These are phyloP conservation scores for Macaria notata DNA, from an alignment of 2,888 invertebrate species.

Conservation along the genomic window DNA sequence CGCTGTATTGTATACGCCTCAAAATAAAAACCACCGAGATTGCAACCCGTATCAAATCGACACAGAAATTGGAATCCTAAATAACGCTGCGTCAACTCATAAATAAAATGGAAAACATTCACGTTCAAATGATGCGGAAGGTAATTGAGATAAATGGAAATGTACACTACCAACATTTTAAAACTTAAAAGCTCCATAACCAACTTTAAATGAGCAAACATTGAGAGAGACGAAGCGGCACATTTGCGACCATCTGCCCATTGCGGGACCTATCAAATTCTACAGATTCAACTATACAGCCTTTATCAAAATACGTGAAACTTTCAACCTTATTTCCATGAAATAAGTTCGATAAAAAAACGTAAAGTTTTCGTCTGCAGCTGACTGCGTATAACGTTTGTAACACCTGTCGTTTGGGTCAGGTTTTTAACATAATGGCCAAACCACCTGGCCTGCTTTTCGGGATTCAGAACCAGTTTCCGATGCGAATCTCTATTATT, in stretches of 20 bases:
- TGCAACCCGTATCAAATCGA: slow-evolving; percentile 20
- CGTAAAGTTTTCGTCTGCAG: slow-evolving; percentile 15
- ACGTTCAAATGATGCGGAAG: slow-evolving; percentile 1
- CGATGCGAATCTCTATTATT: slow-evolving; percentile 7
- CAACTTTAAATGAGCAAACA: slow-evolving; percentile 22
- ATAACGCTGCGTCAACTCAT: slow-evolving; percentile 3
- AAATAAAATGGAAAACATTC: background rate
- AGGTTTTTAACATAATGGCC: slow-evolving; percentile 53
- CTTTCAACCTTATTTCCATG: slow-evolving; percentile 22
- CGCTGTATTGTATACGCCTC: slow-evolving; percentile 12
- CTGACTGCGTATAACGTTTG: slow-evolving; percentile 35
- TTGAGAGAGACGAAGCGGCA: slow-evolving; percentile 22
- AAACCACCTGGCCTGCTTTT: slow-evolving; percentile 45
- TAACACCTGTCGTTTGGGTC: slow-evolving; percentile 65
- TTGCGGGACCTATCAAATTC: slow-evolving; percentile 36
- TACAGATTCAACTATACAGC: slow-evolving; percentile 24
- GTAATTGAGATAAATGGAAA: background rate
- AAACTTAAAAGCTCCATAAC: slow-evolving; percentile 16
- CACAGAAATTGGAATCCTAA: slow-evolving; percentile 8
- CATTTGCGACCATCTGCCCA: slow-evolving; percentile 38
- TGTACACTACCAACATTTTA: slow-evolving; percentile 7
- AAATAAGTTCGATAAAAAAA: slow-evolving; percentile 10
- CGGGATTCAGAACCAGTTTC: slow-evolving; percentile 28
- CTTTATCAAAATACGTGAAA: slow-evolving; percentile 10
- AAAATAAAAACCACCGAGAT: slow-evolving; percentile 21